Percentiles rank a stretch among this genome's conserved stretches.
phyloP scores from a whole-genome alignment of 2,113 vertebrate genomes.

The Euleptes europaea region DNA sequence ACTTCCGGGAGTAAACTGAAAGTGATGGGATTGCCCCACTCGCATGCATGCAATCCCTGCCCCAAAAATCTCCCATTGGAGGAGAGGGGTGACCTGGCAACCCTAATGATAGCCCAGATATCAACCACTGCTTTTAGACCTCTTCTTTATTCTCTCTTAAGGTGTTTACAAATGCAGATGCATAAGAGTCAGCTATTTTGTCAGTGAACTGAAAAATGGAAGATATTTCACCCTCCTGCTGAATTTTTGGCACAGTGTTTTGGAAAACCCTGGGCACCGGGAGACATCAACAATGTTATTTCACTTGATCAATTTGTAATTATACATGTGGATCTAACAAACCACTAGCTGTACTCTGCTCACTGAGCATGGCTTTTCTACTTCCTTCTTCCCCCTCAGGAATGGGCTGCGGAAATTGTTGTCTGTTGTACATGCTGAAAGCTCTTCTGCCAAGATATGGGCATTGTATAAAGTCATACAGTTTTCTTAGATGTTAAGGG shows the following conservation, averaged over 20 bases:
- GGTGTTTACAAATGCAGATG: not conserved
- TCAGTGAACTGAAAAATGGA: not conserved
- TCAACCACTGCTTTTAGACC: not conserved
- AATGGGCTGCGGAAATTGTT: too few relatives aligned
- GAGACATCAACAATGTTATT: constrained; percentile 58
- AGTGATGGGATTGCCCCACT: too few relatives aligned
- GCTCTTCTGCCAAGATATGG: constrained; percentile 1
- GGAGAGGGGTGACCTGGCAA: too few relatives aligned
- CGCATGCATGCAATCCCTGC: too few relatives aligned
- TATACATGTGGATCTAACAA: too few relatives aligned
- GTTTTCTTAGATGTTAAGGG: constrained; percentile 61
- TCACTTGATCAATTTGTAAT: constrained; percentile 47
- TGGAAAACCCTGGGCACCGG: not conserved
- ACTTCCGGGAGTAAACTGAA: too few relatives aligned
- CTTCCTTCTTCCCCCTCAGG: too few relatives aligned
- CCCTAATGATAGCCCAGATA: not conserved
- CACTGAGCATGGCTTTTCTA: too few relatives aligned
- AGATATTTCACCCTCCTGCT: not conserved
- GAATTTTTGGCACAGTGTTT: not conserved
- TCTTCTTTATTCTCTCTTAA: not conserved
- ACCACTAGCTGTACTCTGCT: too few relatives aligned
- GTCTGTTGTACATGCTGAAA: too few relatives aligned
- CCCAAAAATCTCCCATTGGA: too few relatives aligned
- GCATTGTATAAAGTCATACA: constrained; percentile 59
- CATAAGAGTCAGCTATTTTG: not conserved